Percentiles rank a stretch among this genome's conserved stretches.
These are phyloP conservation scores for Globodera ellingtonae DNA, from an alignment of 1,140 invertebrate genomes.

Conservation along the genomic window DNA sequence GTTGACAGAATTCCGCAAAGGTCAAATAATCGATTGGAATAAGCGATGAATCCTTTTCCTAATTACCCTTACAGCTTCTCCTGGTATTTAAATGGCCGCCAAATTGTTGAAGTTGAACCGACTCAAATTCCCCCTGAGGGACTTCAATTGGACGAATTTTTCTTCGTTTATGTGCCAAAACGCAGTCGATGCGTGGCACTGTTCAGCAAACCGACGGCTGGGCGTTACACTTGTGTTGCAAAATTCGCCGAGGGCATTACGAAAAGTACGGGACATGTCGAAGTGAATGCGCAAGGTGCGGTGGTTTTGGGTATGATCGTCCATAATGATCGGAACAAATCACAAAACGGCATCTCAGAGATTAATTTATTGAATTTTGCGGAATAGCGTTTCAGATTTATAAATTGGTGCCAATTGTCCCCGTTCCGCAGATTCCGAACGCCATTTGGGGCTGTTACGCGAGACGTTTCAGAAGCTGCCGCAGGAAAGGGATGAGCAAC, in stretches of 20 bases:
- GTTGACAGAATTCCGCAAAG: conserved; percentile 33
- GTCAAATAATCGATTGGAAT: neutral
- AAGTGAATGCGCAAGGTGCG: conserved; percentile 51
- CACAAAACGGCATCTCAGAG: neutral
- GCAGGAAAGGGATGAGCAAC: neutral
- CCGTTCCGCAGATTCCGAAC: conserved; percentile 7
- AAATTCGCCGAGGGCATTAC: conserved; percentile 58
- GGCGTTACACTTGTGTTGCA: conserved; percentile 60
- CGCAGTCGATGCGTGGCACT: conserved; percentile 57
- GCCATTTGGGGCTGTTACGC: neutral
- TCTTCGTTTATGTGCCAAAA: conserved; percentile 56
- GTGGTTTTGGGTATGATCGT: neutral
- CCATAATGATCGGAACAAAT: neutral
- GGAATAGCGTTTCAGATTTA: too few relatives aligned
- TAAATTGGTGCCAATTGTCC: neutral
- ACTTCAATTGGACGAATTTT: conserved; percentile 26
- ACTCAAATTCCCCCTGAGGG: neutral
- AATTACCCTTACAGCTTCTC: conserved; percentile 46
- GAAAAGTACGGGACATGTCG: conserved; percentile 57
- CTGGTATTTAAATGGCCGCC: conserved; percentile 59
- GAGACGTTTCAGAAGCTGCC: neutral
- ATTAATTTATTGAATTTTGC: neutral
- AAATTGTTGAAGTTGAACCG: conserved; percentile 37
- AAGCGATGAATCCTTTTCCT: neutral
- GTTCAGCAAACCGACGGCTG: conserved; percentile 41